phyloP scores from a whole-genome alignment of 2,888 invertebrate genomes.

The Eupithecia insigniata region DNA sequence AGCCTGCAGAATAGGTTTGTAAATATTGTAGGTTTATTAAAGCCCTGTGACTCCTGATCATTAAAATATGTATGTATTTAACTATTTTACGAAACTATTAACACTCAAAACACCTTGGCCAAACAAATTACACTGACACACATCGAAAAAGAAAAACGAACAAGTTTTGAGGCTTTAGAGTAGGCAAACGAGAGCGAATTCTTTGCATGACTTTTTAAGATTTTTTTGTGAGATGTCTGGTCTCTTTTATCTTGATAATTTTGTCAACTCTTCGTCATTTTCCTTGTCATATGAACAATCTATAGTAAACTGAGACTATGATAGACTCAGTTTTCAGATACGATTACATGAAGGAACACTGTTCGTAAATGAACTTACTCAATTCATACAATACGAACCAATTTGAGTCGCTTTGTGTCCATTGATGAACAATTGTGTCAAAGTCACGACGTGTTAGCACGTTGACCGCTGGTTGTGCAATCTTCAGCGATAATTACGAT shows the following conservation, averaged over 20 bases:
- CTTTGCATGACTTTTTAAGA: slow-evolving; percentile 14
- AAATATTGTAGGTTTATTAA: slow-evolving; percentile 4
- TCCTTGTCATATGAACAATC: not conserved
- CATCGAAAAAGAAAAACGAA: slow-evolving; percentile 28
- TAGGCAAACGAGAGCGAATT: slow-evolving; percentile 28
- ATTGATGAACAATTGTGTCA: slow-evolving; percentile 79
- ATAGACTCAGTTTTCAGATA: no score
- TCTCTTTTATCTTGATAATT: slow-evolving; percentile 6
- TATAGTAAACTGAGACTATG: not conserved
- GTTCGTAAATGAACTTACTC: not conserved
- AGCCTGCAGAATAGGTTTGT: not conserved
- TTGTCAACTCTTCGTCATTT: not conserved
- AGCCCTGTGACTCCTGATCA: slow-evolving; percentile 31
- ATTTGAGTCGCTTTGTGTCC: slow-evolving; percentile 54
- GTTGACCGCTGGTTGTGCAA: slow-evolving; percentile 68
- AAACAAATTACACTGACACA: slow-evolving; percentile 29
- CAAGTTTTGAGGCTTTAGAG: slow-evolving; percentile 32
- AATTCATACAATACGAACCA: slow-evolving; percentile 34
- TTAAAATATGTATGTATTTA: slow-evolving; percentile 27
- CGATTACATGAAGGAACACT: not conserved
- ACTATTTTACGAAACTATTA: slow-evolving; percentile 32
- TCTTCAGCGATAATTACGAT: slow-evolving; percentile 62
- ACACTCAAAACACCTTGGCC: slow-evolving; percentile 27
- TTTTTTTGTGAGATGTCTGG: not conserved
- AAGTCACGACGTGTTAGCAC: slow-evolving; percentile 78